A percentile compares a stretch with the other conserved stretches of the same genome.
phyloP scores from a whole-genome alignment of 1,140 invertebrate species.

The Polypedilum pembai region DNA sequence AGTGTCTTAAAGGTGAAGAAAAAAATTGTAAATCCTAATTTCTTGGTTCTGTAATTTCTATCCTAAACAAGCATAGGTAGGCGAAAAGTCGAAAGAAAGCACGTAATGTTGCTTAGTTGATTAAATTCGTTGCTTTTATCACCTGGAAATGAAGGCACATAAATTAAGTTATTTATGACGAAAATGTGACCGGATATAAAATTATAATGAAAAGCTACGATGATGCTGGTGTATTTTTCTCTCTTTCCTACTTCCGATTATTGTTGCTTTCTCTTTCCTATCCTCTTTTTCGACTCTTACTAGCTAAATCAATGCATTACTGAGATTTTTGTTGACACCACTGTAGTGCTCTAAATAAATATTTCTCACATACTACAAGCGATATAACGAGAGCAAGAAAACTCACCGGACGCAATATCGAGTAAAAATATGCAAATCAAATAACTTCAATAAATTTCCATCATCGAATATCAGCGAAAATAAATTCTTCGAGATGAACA shows the following conservation, averaged over 20 bases:
- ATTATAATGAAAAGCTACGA: slow-evolving; percentile 28
- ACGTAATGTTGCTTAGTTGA: slow-evolving; percentile 22
- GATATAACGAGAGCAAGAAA: too few species aligned
- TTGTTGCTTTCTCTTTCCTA: neutral
- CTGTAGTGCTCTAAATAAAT: too few species aligned
- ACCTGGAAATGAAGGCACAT: slow-evolving; percentile 24
- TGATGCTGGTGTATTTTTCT: neutral
- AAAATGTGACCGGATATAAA: slow-evolving; percentile 27
- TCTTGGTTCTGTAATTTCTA: neutral
- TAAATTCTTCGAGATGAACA: too few species aligned
- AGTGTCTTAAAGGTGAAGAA: neutral
- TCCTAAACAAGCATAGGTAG: slow-evolving; percentile 5
- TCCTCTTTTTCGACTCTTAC: too few species aligned
- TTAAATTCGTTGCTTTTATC: slow-evolving; percentile 23
- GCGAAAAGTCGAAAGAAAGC: neutral
- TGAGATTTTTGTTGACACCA: too few species aligned
- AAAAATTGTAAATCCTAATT: slow-evolving; percentile 19
- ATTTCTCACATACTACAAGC: too few species aligned
- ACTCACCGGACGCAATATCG: too few species aligned
- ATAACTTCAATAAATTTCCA: too few species aligned
- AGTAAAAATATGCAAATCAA: too few species aligned
- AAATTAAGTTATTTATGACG: slow-evolving; percentile 28
- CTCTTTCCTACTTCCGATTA: neutral
- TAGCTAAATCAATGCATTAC: too few species aligned
- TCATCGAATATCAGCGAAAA: too few species aligned